Conservation (phyloP, 1,140 invertebrate genomes). For the Trinorchestia longiramus region DNA sequence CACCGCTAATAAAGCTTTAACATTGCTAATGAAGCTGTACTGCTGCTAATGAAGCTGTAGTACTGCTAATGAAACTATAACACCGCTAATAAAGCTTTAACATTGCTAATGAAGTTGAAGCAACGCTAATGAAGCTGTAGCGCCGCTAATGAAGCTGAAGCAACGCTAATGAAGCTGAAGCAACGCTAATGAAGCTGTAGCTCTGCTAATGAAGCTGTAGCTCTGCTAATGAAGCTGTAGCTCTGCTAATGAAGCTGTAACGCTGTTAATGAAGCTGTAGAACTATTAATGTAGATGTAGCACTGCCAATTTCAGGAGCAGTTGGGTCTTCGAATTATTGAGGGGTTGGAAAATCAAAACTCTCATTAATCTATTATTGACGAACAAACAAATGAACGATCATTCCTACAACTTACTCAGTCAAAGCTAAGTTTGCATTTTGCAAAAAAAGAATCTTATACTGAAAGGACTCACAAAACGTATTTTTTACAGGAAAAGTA, state of each 20-base stretch:
- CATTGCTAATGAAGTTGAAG: no score
- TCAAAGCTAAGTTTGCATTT: neutral
- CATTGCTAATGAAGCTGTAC: neutral
- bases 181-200: neutral
- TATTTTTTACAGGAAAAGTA: no score
- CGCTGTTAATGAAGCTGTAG: neutral
- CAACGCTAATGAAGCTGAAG: neutral
- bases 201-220: neutral
- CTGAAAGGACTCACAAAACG: no score
- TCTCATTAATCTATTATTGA: neutral
- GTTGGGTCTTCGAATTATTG: neutral
- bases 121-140: neutral
- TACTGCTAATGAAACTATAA: neutral
- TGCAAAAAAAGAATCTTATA: neutral
- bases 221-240: neutral
- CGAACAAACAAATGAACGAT: neutral
- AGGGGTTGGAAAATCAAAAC: neutral
- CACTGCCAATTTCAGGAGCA: neutral
- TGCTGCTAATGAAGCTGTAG: neutral
- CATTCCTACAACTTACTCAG: neutral
- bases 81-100: neutral
- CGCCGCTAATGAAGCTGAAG: neutral
- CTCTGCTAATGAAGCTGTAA: neutral
- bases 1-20: neutral
- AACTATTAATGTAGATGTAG: neutral